Conservation (phyloP, 2,797 vertebrate species). For the Enteromius fasciolatus region DNA sequence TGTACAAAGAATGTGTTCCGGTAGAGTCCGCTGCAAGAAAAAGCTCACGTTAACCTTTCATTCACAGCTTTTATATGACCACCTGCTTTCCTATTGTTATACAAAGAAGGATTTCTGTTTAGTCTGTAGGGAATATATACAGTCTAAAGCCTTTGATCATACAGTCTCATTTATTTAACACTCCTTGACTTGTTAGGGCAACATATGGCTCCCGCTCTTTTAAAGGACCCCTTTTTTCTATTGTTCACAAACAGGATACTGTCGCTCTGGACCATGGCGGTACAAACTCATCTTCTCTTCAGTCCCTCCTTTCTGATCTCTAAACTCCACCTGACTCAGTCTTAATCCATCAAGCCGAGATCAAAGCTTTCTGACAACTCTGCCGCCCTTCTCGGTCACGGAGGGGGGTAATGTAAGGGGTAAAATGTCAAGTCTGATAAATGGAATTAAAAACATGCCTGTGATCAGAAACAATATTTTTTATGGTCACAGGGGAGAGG, state of each 20-base stretch:
- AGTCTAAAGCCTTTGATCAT: slow-evolving; percentile 26
- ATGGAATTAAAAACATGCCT: slow-evolving; percentile 28
- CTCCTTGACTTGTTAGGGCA: slow-evolving; percentile 20
- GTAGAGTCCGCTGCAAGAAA: slow-evolving; percentile 89
- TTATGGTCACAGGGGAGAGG: neutral
- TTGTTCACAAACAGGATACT: slow-evolving; percentile 16
- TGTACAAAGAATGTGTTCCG: slow-evolving; percentile 94
- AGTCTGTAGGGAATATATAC: neutral
- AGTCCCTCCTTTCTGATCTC: slow-evolving; percentile 5
- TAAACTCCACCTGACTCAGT: slow-evolving; percentile 17
- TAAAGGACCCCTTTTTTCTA: neutral
- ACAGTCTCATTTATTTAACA: slow-evolving; percentile 1
- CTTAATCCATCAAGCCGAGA: slow-evolving; percentile 23
- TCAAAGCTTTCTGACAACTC: slow-evolving; percentile 39
- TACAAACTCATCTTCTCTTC: slow-evolving; percentile 10
- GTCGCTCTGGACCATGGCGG: neutral
- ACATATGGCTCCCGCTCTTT: slow-evolving; percentile 5
- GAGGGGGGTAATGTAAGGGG: neutral
- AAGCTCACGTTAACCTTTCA: slow-evolving; percentile 14
- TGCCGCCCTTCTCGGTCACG: neutral
- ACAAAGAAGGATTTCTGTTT: neutral
- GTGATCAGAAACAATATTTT: slow-evolving; percentile 13
- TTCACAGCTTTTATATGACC: neutral
- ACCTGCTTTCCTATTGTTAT: slow-evolving; percentile 16
- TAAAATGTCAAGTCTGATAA: slow-evolving; percentile 21